phyloP scores from a whole-genome alignment of 2,888 invertebrate genomes.

The Rhingia campestris region DNA sequence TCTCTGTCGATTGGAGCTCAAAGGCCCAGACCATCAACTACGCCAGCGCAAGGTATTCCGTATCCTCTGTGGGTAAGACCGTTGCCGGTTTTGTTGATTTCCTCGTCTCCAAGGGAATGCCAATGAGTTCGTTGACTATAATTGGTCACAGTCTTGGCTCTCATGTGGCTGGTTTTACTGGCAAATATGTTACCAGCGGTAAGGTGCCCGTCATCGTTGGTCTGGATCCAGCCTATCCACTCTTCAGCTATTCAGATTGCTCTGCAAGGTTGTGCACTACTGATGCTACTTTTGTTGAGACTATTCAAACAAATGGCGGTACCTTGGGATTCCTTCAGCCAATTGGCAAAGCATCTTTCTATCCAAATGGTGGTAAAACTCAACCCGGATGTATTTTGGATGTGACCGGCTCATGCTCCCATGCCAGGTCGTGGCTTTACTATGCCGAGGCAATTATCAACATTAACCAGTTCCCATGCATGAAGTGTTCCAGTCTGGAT shows the following conservation, averaged over 20 bases:
- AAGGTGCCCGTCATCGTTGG: conserved; percentile 84
- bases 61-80: conserved; percentile 75
- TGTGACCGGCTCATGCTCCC: conserved; percentile 80
- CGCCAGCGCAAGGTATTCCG: conserved; percentile 82
- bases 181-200: conserved; percentile 84
- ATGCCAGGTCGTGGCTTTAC: conserved; percentile 81
- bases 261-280: conserved; percentile 73
- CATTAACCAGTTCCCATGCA: conserved; percentile 76
- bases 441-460: conserved; percentile 81
- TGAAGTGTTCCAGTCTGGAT: conserved; percentile 73
- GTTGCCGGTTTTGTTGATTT: conserved; percentile 77
- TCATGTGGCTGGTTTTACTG: conserved; percentile 85
- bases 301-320: conserved; percentile 78
- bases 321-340: conserved; percentile 77
- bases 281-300: conserved; percentile 78
- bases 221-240: conserved; percentile 76
- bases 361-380: conserved; percentile 84
- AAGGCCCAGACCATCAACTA: conserved; percentile 84
- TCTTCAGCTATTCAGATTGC: conserved; percentile 76
- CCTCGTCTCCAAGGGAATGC: conserved; percentile 83
- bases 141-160: conserved; percentile 85
- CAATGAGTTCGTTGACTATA: conserved; percentile 82
- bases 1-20: conserved; percentile 84
- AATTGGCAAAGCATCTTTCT: conserved; percentile 83
- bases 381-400: conserved; percentile 83